These are phyloP conservation scores for Steinernema scapterisci DNA, from an alignment of 2,888 invertebrate genomes.

Conservation along the genomic window DNA sequence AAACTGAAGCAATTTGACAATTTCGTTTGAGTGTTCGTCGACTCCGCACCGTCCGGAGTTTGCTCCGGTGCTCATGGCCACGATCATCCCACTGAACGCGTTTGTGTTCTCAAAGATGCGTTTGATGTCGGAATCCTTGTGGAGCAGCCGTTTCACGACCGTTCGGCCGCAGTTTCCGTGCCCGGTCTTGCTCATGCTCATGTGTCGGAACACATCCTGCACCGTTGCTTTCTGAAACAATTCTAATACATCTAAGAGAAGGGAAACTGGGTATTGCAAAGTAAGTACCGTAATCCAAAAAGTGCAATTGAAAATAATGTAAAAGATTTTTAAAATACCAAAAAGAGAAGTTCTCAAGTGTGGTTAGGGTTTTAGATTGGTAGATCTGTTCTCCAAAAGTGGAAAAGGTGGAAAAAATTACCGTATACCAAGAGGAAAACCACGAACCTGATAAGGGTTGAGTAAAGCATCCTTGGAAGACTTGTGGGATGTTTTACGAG, in stretches of 20 bases:
- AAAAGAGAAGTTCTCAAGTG: too few species aligned
- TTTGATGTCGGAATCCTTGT: slow-evolving; percentile 40
- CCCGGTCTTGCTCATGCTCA: slow-evolving; percentile 43
- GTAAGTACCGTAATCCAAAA: too few species aligned
- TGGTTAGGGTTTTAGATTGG: too few species aligned
- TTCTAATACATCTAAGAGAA: too few species aligned
- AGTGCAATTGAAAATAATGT: too few species aligned
- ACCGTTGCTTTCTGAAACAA: slow-evolving; percentile 43
- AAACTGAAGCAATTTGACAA: slow-evolving; percentile 36
- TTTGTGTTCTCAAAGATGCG: slow-evolving; percentile 40
- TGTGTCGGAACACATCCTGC: slow-evolving; percentile 46
- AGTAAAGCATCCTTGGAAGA: slow-evolving; percentile 30
- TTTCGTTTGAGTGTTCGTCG: slow-evolving; percentile 30
- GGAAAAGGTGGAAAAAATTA: too few species aligned
- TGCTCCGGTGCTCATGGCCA: slow-evolving; percentile 6
- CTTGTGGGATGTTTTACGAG: too few species aligned
- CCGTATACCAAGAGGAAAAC: background rate
- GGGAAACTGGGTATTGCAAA: too few species aligned
- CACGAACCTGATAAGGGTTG: slow-evolving; percentile 43
- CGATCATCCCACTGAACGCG: slow-evolving; percentile 38
- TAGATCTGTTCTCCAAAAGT: too few species aligned
- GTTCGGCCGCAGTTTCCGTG: slow-evolving; percentile 48
- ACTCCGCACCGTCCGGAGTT: slow-evolving; percentile 18
- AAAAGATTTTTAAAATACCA: too few species aligned
- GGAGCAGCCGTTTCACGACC: slow-evolving; percentile 37